Evolutionary conservation across 2,797 vertebrate species (phyloP), one percentile per base, ranked within the genome.

Genomic region (Limnodromus scolopaceus): DNA sequence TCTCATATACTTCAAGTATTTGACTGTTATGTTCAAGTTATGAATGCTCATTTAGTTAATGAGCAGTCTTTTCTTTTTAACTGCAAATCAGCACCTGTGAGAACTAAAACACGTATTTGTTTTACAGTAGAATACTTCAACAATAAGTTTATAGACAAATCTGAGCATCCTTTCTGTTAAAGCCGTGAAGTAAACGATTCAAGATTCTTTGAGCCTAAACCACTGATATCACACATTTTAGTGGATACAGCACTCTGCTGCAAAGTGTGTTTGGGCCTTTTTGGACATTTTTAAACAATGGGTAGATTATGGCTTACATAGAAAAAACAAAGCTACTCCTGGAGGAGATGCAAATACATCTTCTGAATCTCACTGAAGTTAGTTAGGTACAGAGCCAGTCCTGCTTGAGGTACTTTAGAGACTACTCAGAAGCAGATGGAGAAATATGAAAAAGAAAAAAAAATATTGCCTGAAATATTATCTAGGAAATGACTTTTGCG

Each of bases 371-470:
- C 32, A 23, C 9, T 79, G 34, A 61, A 76, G 41, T 71, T 87
- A 70, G n/a, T 43, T 60, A 74, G 32, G 11, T 87, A 36, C 27
- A 58, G 30, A 94, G 36, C 30, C 45, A 79, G 32, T 87, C 36
- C 74, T 92, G 24, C 58, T 69, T 79, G 58, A 87, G 1, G 2
- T 91, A 43, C 60, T 65, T 94, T 20, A 53, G 75, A 84, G 55
- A 82, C 65, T 89, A 54, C 54, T 72, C 54, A 43, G 63, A 79
- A 72, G 43, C 87, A 94, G 78, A 89, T 94, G 81, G 49, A 96
- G 41, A 87, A 71, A 65, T 71, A 70, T 0, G 4, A 71, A 72
- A 69, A 84, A 71, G 9, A 75, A 84, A 66, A 68, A 38, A 64
- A 68, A 77, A 41, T 23, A 16, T 5, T 14, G 45, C 66, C 49